Evolutionary conservation across 1,140 invertebrate species (phyloP), one percentile per base, ranked within the genome.

Genomic region (Ceratina japonica): DNA sequence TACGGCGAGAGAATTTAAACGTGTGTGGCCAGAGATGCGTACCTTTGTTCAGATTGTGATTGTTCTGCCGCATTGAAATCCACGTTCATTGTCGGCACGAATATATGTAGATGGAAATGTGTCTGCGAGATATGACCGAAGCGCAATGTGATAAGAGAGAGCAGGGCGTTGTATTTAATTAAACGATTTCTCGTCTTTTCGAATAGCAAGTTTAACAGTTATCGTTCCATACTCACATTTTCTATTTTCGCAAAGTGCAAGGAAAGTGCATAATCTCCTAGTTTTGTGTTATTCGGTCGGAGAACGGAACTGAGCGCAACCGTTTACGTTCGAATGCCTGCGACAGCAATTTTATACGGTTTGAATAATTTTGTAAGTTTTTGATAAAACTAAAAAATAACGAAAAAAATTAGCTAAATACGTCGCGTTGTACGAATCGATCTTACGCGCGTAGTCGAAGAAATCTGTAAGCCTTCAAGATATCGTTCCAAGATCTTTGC

Each of bases 201-300:
- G 56, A 56, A n/a, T 18, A 20, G 18, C 1, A 71, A 52, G 69
- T 75, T 75, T 72, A n/a, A 71, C 63, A 31, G n/a, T 73, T 70
- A 73, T 68, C 52, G 20, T 81, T 81, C 20, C 44, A 49, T 58
- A 58, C 8, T 18, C 18, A 24, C 15, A 37, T 27, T 69, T 64
- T 51, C 75, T n/a, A 8, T 12, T 49, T 56, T 52, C 20, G 1
- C 18, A 37, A 15, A 13, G 16, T 68, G 31, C 59, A 54, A 20
- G 80, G 20, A 61, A 72, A 72, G 13, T n/a, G n/a, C 51, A 77
- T 69, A 76, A 16, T 31, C 18, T 31, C 18, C n/a, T 59, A 59
- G n/a, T 20, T 24, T 69, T 24, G 1, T n/a, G 1, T n/a, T 24
- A 44, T 49, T 51, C 0, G 16, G n/a, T 31, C 20, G 27, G 15